phyloP scores from a whole-genome alignment of 2,888 invertebrate genomes.

The Stenotaenia linearis region DNA sequence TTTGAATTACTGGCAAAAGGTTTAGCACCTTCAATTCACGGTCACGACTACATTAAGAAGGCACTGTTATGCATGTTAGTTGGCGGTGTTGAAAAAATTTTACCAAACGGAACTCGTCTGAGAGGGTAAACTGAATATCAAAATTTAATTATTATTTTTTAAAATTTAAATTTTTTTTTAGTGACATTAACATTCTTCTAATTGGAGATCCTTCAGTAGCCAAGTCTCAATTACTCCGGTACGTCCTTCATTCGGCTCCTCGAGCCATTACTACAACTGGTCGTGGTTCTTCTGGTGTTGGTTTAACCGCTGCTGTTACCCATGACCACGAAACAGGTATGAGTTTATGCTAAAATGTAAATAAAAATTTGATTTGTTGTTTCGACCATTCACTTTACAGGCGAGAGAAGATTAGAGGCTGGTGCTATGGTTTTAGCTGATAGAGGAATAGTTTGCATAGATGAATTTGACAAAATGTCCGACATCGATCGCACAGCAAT shows the following conservation, averaged over 20 bases:
- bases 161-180: too few relatives aligned
- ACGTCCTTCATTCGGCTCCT: conserved; percentile 90
- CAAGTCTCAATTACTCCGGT: conserved; percentile 90
- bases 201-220: conserved; percentile 99
- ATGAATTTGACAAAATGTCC: conserved; percentile 99
- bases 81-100: conserved; percentile 90
- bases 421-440: conserved; percentile 99
- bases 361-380: too few relatives aligned
- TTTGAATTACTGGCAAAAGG: conserved; percentile 86
- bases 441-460: conserved; percentile 91
- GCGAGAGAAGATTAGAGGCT: conserved; percentile 72
- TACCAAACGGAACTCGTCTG: conserved; percentile 84
- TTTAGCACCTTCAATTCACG: conserved; percentile 95
- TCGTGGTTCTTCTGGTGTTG: conserved; percentile 95
- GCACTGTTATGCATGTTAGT: conserved; percentile 89
- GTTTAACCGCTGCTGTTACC: conserved; percentile 96
- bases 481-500: conserved; percentile 98
- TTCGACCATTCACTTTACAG: too few relatives aligned
- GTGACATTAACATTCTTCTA: conserved; percentile 80
- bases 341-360: neutral
- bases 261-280: conserved; percentile 96
- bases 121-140: conserved; percentile 69
- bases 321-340: conserved; percentile 85
- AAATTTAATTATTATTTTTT: too few relatives aligned
- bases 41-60: conserved; percentile 92